Percentiles rank a stretch among this genome's conserved stretches.
Evolutionary conservation across 1,140 invertebrate species (phyloP).

Genomic region (Hirudo medicinalis): DNA sequence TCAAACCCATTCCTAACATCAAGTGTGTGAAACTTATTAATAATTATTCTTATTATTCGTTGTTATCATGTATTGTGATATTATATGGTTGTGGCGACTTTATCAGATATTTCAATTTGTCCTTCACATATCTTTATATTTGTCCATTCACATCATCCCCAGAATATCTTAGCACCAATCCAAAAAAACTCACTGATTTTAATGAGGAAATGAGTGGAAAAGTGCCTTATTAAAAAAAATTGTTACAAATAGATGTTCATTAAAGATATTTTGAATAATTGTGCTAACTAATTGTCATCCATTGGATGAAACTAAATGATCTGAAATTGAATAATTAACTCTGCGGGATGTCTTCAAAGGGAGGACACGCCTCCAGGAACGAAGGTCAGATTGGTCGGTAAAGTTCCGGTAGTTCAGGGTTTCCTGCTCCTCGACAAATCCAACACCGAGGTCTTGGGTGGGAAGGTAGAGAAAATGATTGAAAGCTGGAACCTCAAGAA

Average conservation of each 20-base stretch:
- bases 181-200: no score
- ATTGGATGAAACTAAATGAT: neutral
- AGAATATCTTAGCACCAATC: no score
- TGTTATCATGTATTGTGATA: neutral
- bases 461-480: slow-evolving; percentile 62
- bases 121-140: no score
- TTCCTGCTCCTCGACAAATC: slow-evolving; percentile 56
- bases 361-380: slow-evolving; percentile 63
- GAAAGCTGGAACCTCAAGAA: slow-evolving; percentile 79
- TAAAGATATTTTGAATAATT: slow-evolving; percentile 12
- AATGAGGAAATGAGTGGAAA: no score
- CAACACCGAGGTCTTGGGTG: slow-evolving; percentile 59
- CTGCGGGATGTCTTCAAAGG: slow-evolving; percentile 27
- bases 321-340: neutral
- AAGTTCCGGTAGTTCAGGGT: slow-evolving; percentile 50
- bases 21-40: slow-evolving; percentile 38
- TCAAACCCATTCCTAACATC: slow-evolving; percentile 44
- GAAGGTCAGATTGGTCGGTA: slow-evolving; percentile 50
- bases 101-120: no score
- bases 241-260: neutral
- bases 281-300: neutral
- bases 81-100: no score
- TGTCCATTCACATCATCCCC: no score
- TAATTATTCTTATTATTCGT: neutral
- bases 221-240: no score